These are phyloP conservation scores for Heliconius charithonia DNA, from an alignment of 2,888 invertebrate species.

Conservation along the genomic window DNA sequence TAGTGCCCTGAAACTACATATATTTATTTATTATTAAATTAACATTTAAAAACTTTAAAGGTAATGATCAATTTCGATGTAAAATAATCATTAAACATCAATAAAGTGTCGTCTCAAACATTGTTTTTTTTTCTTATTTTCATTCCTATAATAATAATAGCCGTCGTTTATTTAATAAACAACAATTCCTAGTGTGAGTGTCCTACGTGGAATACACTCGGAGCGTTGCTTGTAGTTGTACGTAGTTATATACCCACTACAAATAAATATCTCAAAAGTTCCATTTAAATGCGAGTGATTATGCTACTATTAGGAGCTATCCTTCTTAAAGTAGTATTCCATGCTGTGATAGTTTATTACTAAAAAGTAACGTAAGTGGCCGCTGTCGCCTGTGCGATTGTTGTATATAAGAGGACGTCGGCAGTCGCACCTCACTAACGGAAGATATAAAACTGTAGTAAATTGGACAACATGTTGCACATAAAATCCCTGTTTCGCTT, in stretches of 20 bases:
- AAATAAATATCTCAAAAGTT: conserved; percentile 39
- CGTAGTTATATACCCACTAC: neutral
- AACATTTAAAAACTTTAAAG: conserved; percentile 1
- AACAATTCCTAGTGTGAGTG: conserved; percentile 12
- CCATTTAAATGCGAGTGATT: conserved; percentile 44
- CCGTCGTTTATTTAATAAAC: too few species aligned
- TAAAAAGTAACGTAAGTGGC: neutral
- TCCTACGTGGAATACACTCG: conserved; percentile 22
- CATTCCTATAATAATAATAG: neutral
- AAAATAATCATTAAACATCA: conserved; percentile 3
- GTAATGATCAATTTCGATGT: conserved; percentile 1
- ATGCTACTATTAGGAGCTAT: conserved; percentile 37
- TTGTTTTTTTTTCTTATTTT: neutral
- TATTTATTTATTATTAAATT: conserved; percentile 12
- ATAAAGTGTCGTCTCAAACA: conserved; percentile 5
- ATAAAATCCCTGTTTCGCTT: conserved; percentile 73
- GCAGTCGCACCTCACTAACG: conserved; percentile 10
- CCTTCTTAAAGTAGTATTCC: conserved; percentile 13
- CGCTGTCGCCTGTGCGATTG: neutral
- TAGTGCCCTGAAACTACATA: conserved; percentile 16
- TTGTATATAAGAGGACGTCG: neutral
- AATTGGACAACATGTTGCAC: conserved; percentile 56
- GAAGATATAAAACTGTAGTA: conserved; percentile 27
- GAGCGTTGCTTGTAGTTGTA: conserved; percentile 36
- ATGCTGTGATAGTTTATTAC: neutral